A percentile compares a stretch with the other conserved stretches of the same genome.
These are phyloP conservation scores for Emydocephalus ijimae DNA, from an alignment of 2,113 vertebrate species.

Conservation along the genomic window DNA sequence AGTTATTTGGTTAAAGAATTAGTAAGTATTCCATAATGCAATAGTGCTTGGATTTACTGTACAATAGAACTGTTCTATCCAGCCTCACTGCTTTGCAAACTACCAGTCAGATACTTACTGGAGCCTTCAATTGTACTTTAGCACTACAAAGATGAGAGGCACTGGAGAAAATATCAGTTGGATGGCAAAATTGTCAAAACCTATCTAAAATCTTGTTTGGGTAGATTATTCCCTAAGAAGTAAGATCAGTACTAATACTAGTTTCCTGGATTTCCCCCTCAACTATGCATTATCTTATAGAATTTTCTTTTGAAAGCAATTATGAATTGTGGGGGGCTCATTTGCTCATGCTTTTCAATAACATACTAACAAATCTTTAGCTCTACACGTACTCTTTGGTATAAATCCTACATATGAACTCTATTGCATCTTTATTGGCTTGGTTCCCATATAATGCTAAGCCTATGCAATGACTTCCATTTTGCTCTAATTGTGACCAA, in stretches of 20 bases:
- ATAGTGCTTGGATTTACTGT: not conserved
- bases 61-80: not conserved
- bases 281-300: not conserved
- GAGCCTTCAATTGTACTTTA: not conserved
- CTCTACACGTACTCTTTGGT: not conserved
- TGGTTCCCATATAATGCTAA: not conserved
- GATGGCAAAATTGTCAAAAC: not conserved
- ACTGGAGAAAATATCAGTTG: not conserved
- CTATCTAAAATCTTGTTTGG: not conserved
- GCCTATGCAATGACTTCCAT: not conserved
- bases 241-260: not conserved
- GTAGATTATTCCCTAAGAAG: not conserved
- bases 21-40: not conserved
- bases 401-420: not conserved
- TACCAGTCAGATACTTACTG: not conserved
- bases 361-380: not conserved
- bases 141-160: not conserved
- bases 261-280: not conserved
- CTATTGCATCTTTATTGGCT: not conserved
- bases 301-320: not conserved
- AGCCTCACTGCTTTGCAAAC: not conserved
- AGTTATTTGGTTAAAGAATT: conserved; percentile 6
- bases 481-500: not conserved
- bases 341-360: not conserved
- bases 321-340: not conserved